These are phyloP conservation scores for Dipodomys stephensi DNA, from an alignment of 2,113 vertebrate genomes.

Conservation along the genomic window DNA sequence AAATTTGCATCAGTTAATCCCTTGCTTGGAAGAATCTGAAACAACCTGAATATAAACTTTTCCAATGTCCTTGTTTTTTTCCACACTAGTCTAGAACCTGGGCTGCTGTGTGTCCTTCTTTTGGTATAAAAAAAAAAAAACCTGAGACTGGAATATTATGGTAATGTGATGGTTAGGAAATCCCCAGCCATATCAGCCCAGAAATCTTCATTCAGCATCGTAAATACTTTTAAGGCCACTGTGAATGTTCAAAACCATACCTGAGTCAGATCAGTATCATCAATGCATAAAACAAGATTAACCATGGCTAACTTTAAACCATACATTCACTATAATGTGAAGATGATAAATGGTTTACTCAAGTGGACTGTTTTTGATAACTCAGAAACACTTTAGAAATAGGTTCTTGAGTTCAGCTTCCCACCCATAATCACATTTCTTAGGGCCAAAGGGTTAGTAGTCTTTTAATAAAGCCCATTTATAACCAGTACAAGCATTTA, in stretches of 20 bases:
- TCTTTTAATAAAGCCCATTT: conserved; percentile 6
- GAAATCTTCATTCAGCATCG: conserved; percentile 34
- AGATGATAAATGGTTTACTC: conserved; percentile 39
- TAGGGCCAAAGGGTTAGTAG: neutral
- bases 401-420: neutral
- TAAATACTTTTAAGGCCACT: neutral
- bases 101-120: neutral
- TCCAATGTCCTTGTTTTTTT: neutral
- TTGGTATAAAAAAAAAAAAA: neutral
- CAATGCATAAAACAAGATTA: conserved; percentile 15
- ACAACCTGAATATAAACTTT: neutral
- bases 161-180: neutral
- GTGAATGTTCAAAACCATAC: neutral
- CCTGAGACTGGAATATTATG: neutral
- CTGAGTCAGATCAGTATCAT: neutral
- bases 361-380: neutral
- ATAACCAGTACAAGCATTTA: neutral
- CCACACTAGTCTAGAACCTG: neutral
- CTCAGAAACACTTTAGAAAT: neutral
- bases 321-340: conserved; percentile 17
- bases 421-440: neutral
- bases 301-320: neutral
- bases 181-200: neutral
- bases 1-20: neutral
- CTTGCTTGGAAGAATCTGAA: conserved; percentile 22